Percentiles rank a stretch among this genome's conserved stretches.
Evolutionary conservation across 2,888 invertebrate genomes (phyloP).

Genomic region (Temnothorax rugatulus): DNA sequence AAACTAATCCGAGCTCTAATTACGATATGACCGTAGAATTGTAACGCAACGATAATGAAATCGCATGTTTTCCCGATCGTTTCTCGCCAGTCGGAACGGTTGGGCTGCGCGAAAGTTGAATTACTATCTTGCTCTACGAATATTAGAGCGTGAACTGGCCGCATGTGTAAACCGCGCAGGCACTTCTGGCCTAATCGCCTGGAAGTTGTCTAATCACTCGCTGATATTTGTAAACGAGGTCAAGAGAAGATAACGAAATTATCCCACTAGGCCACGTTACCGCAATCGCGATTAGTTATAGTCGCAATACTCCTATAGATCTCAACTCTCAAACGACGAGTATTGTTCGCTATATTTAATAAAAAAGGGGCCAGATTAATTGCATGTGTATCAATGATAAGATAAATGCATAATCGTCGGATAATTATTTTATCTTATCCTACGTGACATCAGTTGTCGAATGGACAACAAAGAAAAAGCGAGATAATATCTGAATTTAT

Average conservation of each 20-base stretch:
- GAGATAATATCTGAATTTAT: neutral
- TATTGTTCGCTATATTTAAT: neutral
- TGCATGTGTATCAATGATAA: neutral
- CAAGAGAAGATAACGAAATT: conserved; percentile 1
- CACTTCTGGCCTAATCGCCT: neutral
- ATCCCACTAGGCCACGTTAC: neutral
- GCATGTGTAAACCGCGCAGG: neutral
- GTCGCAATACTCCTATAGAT: neutral
- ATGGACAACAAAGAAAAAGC: too few relatives aligned
- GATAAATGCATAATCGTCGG: neutral
- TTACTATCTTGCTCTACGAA: neutral
- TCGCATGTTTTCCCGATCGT: neutral
- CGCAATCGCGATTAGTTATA: neutral
- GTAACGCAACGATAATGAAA: neutral
- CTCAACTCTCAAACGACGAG: neutral
- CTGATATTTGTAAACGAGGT: conserved; percentile 1
- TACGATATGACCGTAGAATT: neutral
- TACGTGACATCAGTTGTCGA: neutral
- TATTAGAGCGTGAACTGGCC: neutral
- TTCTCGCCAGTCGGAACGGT: neutral
- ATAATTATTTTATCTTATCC: neutral
- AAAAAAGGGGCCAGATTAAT: neutral
- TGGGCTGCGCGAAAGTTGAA: neutral
- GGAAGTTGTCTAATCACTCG: neutral
- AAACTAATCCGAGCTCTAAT: neutral